Percentiles rank a stretch among this genome's conserved stretches.
Evolutionary conservation across 1,140 invertebrate species (phyloP).

Genomic region (Chrysomallon squamiferum): DNA sequence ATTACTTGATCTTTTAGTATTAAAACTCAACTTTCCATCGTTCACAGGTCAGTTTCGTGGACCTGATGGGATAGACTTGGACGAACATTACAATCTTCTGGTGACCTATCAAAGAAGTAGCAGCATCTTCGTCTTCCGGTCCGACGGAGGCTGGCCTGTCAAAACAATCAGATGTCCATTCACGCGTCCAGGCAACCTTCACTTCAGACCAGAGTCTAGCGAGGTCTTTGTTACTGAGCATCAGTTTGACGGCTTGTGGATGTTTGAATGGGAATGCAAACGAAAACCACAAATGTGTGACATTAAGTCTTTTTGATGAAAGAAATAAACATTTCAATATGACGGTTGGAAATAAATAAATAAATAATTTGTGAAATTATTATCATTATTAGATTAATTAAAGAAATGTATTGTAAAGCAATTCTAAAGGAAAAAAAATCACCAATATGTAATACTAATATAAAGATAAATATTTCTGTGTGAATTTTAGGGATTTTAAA

Average conservation of each 20-base stretch:
- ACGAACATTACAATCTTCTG: constrained; percentile 48
- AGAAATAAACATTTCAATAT: background rate
- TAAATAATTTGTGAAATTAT: no score
- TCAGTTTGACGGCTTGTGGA: constrained; percentile 51
- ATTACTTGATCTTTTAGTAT: no score
- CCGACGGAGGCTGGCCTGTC: constrained; percentile 43
- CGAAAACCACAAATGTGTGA: constrained; percentile 55
- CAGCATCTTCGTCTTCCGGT: constrained; percentile 48
- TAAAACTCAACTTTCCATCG: no score
- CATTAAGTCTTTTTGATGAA: background rate
- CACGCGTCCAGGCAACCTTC: constrained; percentile 48
- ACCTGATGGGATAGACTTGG: constrained; percentile 59
- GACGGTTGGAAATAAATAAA: no score
- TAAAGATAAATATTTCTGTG: no score
- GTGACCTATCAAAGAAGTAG: constrained; percentile 50
- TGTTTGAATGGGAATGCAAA: constrained; percentile 48
- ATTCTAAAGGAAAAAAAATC: no score
- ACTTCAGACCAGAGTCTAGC: constrained; percentile 42
- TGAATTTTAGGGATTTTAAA: no score
- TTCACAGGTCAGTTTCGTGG: constrained; percentile 40
- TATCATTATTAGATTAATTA: no score
- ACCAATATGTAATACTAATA: no score
- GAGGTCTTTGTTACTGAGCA: constrained; percentile 57
- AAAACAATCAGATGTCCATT: constrained; percentile 51
- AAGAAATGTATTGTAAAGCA: no score